Base-by-base conservation (phyloP, 2,113 vertebrate genomes). In the Gorsachius goisagi region DNA sequence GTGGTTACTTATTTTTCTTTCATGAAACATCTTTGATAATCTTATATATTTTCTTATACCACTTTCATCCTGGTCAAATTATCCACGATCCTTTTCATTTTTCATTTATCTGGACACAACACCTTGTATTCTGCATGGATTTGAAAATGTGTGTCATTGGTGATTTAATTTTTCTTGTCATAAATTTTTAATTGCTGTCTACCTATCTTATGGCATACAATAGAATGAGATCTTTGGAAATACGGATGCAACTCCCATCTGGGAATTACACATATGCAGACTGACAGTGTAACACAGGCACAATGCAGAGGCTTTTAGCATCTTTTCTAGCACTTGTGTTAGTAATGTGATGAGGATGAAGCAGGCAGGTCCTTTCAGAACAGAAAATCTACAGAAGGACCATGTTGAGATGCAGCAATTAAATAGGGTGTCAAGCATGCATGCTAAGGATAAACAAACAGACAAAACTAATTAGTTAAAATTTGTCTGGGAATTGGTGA, bases 121-220 rank as follows among this genome's bases (percentile, higher is more conserved):
- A 91, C 82, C 55, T 75, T 89, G 37, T 83, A 55, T 87, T 85
- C 66, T 78, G 50, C 39, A 52, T 5, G 32, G 12, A 73, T 62
- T 71, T 84, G 37, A 80, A 88, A 67, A 37, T 2, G 14, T 52
- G 13, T 64, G 47, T 58, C 32, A 35, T 18, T 30, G 44, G 49
- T 76, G 30, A 64, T 89, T 89, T 24, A 10, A 77, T 83, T 78
- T 88, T 96, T 85, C 77, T 82, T 87, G 71, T 74, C 59, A 80
- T 33, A 81, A 67, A 9, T 58, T 84, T 93, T 95, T 94, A 95
- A 96, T 97, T 95, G 76, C 78, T 75, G 41, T 66, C 95, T 92
- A n/a, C 71, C 50, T 79, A 39, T 88, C 52, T 86, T 56, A 67
- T 2, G 19, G 44, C 47, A 64, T 27, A 71, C 23, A 93, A 56